A percentile compares a stretch with the other conserved stretches of the same genome.
Evolutionary conservation across 30 jellyfish, hydroid and myxozoan species (phyloP).

Genomic region (Aurelia aurita complex sp. Pacific): DNA sequence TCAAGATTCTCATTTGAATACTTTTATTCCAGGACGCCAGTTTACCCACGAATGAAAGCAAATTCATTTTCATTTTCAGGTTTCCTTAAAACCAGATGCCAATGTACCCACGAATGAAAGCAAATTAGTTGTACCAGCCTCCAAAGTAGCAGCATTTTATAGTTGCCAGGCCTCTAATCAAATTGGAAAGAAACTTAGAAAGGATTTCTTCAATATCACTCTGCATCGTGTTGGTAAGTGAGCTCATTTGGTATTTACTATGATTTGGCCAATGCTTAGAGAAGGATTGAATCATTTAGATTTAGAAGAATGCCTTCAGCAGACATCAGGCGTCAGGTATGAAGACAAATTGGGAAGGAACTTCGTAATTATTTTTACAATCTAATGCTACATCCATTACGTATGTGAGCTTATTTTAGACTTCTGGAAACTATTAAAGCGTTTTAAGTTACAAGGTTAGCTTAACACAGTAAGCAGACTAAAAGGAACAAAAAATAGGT

Average conservation of each 20-base stretch:
- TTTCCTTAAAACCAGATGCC: conserved; percentile 34
- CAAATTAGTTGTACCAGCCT: conserved; percentile 39
- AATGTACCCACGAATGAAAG: conserved; percentile 29
- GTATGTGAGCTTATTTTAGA: too few species aligned
- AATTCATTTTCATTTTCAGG: conserved; percentile 15
- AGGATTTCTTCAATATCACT: conserved; percentile 40
- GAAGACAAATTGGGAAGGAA: too few species aligned
- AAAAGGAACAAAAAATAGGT: too few species aligned
- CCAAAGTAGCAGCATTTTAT: conserved; percentile 50
- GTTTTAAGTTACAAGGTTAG: too few species aligned
- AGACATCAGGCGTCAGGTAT: too few species aligned
- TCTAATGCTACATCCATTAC: too few species aligned
- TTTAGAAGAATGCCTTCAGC: too few species aligned
- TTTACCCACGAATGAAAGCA: conserved; percentile 30
- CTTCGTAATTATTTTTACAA: too few species aligned
- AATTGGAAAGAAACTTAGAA: conserved; percentile 34
- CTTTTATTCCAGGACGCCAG: conserved; percentile 10
- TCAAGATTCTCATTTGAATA: too few species aligned
- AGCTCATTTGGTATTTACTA: background rate
- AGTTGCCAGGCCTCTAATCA: conserved; percentile 69
- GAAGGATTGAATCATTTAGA: too few species aligned
- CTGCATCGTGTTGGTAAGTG: conserved; percentile 58
- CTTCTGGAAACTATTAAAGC: too few species aligned
- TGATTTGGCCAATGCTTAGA: background rate
- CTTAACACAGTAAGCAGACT: too few species aligned